Base-by-base conservation (phyloP, 2,797 vertebrate genomes). In the Etheostoma perlongum region DNA sequence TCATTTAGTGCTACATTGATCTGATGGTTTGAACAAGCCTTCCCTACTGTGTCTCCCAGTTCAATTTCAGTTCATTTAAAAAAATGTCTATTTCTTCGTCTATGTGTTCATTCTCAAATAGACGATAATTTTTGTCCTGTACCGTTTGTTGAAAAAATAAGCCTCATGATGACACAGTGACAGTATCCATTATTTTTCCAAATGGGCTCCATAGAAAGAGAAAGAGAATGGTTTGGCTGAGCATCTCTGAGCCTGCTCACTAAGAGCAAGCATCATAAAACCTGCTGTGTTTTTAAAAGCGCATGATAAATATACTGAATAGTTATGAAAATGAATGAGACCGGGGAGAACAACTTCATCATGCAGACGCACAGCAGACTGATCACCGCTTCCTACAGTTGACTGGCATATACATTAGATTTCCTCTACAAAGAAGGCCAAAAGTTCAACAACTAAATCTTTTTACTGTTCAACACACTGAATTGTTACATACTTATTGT, bases 281-380 rank as follows among this genome's bases (percentile, higher is more conserved):
- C 79, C 79, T 79, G 81, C 84, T 75, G 76, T 81, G 82, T 82
- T 87, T 87, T 85, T 87, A 76, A 84, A 88, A 79, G 74, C 48
- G 16, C 1, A 55, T 65, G 61, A 88, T 85, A 79, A 89, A 91
- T 85, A 90, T 72, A 44, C 55, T 75, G 86, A 85, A 88, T 89
- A 88, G 89, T 88, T 87, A 87, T 89, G 86, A 87, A 91, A 89
- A 89, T 79, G 76, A 87, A 87, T 73, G 54, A 74, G 72, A 85
- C 30, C 11, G 13, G 53, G 54, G 69, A 82, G 77, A 86, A 82
- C 65, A 75, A 61, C 81, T 78, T 79, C 74, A 88, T 85, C 76
- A 61, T 67, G 72, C 75, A 52, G 59, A 70, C 11, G 8, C 79
- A 74, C 72, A 61, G 78, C 62, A 36, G 71, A 89, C 62, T 78